A percentile compares a stretch with the other conserved stretches of the same genome.
Evolutionary conservation across 2,797 vertebrate species (phyloP).

Genomic region (Diplodus puntazzo): DNA sequence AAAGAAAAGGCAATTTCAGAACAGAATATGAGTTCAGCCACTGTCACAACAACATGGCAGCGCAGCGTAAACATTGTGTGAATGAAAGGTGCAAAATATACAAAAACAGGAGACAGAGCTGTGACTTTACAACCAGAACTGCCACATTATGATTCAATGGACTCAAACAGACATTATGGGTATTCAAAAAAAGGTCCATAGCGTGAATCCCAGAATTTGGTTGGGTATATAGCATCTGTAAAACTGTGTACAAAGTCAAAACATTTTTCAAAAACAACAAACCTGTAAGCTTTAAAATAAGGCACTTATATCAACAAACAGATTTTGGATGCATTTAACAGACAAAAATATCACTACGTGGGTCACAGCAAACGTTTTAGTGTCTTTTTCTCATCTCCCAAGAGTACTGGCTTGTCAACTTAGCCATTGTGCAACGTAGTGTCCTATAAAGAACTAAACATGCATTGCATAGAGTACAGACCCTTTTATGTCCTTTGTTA

Average conservation of each 20-base stretch:
- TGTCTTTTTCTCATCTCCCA: constrained; percentile 69
- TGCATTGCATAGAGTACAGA: constrained; percentile 79
- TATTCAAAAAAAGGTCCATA: constrained; percentile 19
- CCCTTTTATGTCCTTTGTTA: constrained; percentile 49
- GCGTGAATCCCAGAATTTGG: constrained; percentile 49
- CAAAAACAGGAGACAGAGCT: constrained; percentile 57
- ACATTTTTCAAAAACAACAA: constrained; percentile 37
- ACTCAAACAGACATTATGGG: constrained; percentile 33
- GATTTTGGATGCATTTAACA: constrained; percentile 54
- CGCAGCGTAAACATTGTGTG: constrained; percentile 77
- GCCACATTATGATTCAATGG: constrained; percentile 46
- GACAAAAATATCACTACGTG: constrained; percentile 38
- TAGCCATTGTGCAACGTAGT: constrained; percentile 47
- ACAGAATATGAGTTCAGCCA: constrained; percentile 40
- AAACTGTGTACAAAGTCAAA: constrained; percentile 36
- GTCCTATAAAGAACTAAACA: constrained; percentile 61
- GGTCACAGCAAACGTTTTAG: constrained; percentile 72
- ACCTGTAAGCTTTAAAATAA: constrained; percentile 70
- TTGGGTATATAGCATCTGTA: constrained; percentile 39
- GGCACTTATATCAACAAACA: constrained; percentile 76
- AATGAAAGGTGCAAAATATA: constrained; percentile 87
- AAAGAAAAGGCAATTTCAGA: constrained; percentile 1
- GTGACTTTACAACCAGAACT: constrained; percentile 37
- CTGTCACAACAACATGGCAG: constrained; percentile 58
- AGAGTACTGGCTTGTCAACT: constrained; percentile 49